Evolutionary conservation across 1,140 invertebrate genomes (phyloP).

Genomic region (Drosophila repletoides): DNA sequence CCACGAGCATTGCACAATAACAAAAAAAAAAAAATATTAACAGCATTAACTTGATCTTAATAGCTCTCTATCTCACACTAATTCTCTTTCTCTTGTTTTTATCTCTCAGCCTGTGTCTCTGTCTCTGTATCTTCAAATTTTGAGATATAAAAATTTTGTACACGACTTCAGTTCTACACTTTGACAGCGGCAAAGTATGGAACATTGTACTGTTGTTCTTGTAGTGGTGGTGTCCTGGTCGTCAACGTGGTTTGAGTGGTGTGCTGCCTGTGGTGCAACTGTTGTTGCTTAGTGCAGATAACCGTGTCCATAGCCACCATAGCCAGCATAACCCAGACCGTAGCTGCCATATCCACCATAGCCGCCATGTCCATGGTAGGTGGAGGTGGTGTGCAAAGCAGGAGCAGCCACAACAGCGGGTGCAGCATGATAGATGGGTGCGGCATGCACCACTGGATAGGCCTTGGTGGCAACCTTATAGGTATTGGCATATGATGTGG

Average conservation of each 20-base stretch:
- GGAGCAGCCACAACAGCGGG: conserved; percentile 72
- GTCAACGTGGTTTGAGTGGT: conserved; percentile 31
- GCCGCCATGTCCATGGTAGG: conserved; percentile 58
- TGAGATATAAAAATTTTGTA: conserved; percentile 15
- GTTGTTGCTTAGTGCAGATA: conserved; percentile 69
- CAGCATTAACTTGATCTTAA: conserved; percentile 55
- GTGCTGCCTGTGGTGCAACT: not conserved
- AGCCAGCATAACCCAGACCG: conserved; percentile 56
- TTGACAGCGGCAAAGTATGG: conserved; percentile 62
- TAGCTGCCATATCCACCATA: conserved; percentile 44
- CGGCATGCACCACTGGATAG: conserved; percentile 74
- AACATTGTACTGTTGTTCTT: conserved; percentile 28
- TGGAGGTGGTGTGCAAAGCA: conserved; percentile 69
- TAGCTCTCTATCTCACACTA: conserved; percentile 30
- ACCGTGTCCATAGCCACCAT: conserved; percentile 54
- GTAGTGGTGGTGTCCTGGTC: conserved; percentile 27
- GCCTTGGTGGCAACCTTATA: conserved; percentile 83
- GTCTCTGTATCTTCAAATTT: conserved; percentile 25
- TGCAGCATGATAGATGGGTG: conserved; percentile 69
- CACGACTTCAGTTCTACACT: conserved; percentile 38
- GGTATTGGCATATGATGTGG: conserved; percentile 85
- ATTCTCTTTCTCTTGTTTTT: conserved; percentile 37
- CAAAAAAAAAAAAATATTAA: conserved; percentile 55
- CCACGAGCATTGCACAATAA: conserved; percentile 50
- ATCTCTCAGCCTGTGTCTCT: conserved; percentile 32